Percentiles rank a stretch among this genome's conserved stretches.
Conservation (phyloP, 2,113 vertebrate species). For the Antigone vipio region DNA sequence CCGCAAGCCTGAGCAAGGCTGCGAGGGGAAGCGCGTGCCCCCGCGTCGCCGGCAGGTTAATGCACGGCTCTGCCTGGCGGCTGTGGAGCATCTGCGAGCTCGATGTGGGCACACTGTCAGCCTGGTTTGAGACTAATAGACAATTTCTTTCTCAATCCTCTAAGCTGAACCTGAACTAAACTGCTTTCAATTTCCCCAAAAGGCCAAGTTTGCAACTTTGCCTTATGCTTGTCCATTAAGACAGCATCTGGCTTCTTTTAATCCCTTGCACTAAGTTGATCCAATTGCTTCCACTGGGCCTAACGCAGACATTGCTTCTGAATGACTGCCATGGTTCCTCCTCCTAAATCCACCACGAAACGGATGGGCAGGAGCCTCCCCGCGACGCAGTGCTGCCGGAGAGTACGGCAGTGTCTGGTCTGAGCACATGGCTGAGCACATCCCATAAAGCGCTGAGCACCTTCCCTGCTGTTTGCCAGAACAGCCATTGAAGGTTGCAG, state of each 20-base stretch:
- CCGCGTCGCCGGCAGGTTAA: rapidly evolving
- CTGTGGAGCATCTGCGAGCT: background rate
- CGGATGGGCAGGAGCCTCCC: background rate
- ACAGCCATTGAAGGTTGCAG: background rate
- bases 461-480: background rate
- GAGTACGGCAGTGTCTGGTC: background rate
- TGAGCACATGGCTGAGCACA: background rate
- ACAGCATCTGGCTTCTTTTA: slow-evolving; percentile 42
- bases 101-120: background rate
- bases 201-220: slow-evolving; percentile 25
- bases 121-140: background rate
- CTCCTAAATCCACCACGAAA: background rate
- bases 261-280: slow-evolving; percentile 29
- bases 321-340: background rate
- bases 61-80: rapidly evolving
- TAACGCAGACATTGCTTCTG: background rate
- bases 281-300: background rate
- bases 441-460: background rate
- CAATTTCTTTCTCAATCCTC: background rate
- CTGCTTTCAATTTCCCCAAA: slow-evolving; percentile 32
- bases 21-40: rapidly evolving
- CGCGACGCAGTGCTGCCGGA: background rate
- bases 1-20: background rate
- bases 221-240: slow-evolving; percentile 36
- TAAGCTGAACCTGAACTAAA: slow-evolving; percentile 32